These are phyloP conservation scores for Noctua comes DNA, from an alignment of 2,888 invertebrate genomes.

Conservation along the genomic window DNA sequence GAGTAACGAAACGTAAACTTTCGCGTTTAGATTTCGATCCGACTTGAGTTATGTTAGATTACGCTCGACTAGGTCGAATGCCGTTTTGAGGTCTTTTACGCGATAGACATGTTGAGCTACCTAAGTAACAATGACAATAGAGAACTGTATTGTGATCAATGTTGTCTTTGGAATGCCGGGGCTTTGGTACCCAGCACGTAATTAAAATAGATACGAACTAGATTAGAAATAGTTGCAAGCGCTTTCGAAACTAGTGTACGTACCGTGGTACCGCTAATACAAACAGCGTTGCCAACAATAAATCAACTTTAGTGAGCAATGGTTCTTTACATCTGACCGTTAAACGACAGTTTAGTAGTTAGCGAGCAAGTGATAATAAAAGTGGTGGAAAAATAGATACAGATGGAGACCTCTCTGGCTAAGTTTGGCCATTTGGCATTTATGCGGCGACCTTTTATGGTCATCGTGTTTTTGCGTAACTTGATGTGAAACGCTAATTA, in stretches of 20 bases:
- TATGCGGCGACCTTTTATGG: constrained; percentile 78
- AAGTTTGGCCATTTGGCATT: constrained; percentile 78
- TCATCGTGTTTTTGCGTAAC: constrained; percentile 78
- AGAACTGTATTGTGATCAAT: constrained; percentile 74
- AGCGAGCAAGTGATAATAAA: constrained; percentile 72
- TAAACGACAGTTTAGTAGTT: constrained; percentile 54
- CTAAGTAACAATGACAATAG: constrained; percentile 74
- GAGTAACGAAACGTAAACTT: constrained; percentile 86
- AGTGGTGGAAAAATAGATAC: constrained; percentile 42
- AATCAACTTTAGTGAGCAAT: constrained; percentile 75
- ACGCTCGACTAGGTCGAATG: constrained; percentile 89
- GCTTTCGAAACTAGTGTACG: constrained; percentile 78
- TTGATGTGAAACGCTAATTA: constrained; percentile 63
- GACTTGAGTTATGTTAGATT: constrained; percentile 87
- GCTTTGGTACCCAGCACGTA: constrained; percentile 73
- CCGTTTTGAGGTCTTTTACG: constrained; percentile 89
- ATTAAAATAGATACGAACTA: constrained; percentile 84
- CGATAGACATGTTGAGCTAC: constrained; percentile 78
- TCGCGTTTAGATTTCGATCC: constrained; percentile 87
- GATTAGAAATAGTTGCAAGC: constrained; percentile 82
- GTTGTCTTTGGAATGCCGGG: constrained; percentile 75
- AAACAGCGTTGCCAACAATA: constrained; percentile 68
- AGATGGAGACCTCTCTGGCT: constrained; percentile 56
- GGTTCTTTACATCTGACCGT: constrained; percentile 64
- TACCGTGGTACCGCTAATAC: constrained; percentile 66